Evolutionary conservation across 2,113 vertebrate genomes (phyloP).

Genomic region (Lonchura striata): DNA sequence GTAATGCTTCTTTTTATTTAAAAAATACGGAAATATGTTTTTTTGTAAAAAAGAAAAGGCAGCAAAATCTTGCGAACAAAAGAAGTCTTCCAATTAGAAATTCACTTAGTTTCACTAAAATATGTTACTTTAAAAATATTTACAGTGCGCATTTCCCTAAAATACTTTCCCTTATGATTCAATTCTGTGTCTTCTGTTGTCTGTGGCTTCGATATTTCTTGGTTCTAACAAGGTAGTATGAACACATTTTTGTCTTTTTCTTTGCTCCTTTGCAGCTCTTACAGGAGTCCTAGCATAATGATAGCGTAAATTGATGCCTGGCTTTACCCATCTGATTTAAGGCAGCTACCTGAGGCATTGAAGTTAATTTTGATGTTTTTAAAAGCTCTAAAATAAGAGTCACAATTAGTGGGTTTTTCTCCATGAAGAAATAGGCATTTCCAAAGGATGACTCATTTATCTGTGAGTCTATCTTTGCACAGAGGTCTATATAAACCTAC

Average conservation of each 20-base stretch:
- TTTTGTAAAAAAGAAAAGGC: background rate
- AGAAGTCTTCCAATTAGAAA: background rate
- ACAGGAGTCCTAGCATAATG: background rate
- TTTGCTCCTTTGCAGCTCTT: background rate
- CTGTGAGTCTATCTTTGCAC: background rate
- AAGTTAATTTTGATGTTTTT: background rate
- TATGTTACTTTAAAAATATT: background rate
- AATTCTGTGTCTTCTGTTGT: background rate
- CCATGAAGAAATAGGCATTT: background rate
- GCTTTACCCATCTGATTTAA: background rate
- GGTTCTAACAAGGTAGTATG: background rate
- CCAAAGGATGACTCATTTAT: background rate
- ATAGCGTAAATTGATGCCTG: background rate
- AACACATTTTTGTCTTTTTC: background rate
- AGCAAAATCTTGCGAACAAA: background rate
- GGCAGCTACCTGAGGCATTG: background rate
- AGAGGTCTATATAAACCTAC: background rate
- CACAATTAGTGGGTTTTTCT: background rate
- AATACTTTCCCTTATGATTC: background rate
- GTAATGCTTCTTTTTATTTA: background rate
- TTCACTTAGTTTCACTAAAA: background rate
- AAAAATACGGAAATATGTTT: background rate
- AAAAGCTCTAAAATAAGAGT: background rate
- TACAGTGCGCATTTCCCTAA: background rate
- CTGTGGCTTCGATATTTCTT: background rate